phyloP scores from a whole-genome alignment of 2,888 invertebrate species.

The Rosalia funebris region DNA sequence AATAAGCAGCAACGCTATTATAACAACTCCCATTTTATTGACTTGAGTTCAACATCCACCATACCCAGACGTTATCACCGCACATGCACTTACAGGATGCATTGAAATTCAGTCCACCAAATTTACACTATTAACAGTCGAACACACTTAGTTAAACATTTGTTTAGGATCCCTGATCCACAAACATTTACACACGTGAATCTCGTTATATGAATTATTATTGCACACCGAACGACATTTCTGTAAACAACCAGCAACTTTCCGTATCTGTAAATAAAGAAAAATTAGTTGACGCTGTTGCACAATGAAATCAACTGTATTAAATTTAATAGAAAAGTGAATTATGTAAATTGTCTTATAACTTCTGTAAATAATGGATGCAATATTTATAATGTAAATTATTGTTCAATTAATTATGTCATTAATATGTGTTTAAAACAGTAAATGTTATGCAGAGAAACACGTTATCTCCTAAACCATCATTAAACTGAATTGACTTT shows the following conservation, averaged over 20 bases:
- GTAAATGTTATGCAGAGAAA: too few species aligned
- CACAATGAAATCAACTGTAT: too few species aligned
- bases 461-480: too few species aligned
- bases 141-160: conserved; percentile 50
- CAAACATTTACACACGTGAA: conserved; percentile 52
- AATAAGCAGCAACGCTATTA: conserved; percentile 31
- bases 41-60: conserved; percentile 44
- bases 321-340: too few species aligned
- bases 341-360: too few species aligned
- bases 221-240: conserved; percentile 46
- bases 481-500: too few species aligned
- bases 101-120: conserved; percentile 38
- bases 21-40: conserved; percentile 45
- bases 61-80: conserved; percentile 45
- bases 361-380: too few species aligned
- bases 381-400: too few species aligned
- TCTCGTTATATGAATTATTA: conserved; percentile 49
- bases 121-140: conserved; percentile 49
- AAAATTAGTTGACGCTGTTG: too few species aligned
- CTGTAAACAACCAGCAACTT: conserved; percentile 9
- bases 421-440: too few species aligned
- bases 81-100: conserved; percentile 42
- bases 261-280: too few species aligned
- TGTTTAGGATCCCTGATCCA: conserved; percentile 47
- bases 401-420: too few species aligned